Base-by-base conservation (phyloP, 2,797 vertebrate species). In the Anguilla pacifica region DNA sequence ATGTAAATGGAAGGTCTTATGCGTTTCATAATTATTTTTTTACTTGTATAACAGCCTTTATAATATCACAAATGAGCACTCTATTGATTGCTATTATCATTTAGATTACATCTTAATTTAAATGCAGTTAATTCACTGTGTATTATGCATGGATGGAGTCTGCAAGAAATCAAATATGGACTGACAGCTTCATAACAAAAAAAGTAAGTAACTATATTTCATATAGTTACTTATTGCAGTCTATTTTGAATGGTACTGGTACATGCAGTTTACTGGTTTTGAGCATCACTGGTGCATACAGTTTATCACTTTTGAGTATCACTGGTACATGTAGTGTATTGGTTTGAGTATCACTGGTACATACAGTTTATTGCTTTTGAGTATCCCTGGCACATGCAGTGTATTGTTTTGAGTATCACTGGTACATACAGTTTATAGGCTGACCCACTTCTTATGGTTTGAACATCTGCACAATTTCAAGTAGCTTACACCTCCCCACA, bases 81-180 rank as follows among this genome's bases (percentile, higher is more conserved):
- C 15, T 86, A 86, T 86, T 86, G 85, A 86, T 74, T 74, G 10
- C 10, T 17, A 31, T 86, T 10, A 86, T 86, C 43, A 86, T 74
- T 86, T 70, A 86, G 15, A 49, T 72, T n/a, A 51, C 61, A 86
- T 74, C 61, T 85, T 49, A 74, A 74, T 86, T 74, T 86, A 86
- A 86, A 51, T 55, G n/a, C 70, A 86, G 64, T 74, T 51, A 55
- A 74, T 53, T 53, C 10, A 70, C 46, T 85, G 35, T 74, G 11
- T 74, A 72, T 72, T 51, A 28, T 46, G 61, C 35, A 70, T 74
- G n/a, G 19, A 17, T 15, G 49, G 17, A 25, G 61, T 25, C 22
- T 85, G 61, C 25, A 28, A 85, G 35, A 39, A 64, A 46, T 51
- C 17, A 43, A n/a, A 53, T 86, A 19, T 57, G 17, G 67, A 51